These are phyloP conservation scores for Albula glossodonta DNA, from an alignment of 2,113 vertebrate genomes.

Conservation along the genomic window DNA sequence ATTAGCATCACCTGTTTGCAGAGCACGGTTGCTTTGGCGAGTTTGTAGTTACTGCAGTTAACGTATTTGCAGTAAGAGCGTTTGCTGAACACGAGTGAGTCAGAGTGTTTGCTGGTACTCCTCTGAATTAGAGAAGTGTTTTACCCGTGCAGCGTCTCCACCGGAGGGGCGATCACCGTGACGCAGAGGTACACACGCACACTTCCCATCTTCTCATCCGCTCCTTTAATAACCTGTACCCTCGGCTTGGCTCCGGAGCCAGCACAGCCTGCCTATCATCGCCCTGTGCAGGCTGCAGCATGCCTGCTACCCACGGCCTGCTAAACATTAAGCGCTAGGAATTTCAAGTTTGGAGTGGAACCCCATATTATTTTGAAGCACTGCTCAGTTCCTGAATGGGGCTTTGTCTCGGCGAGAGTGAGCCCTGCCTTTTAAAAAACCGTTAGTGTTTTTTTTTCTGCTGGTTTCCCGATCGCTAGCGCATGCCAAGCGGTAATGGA, in stretches of 20 bases:
- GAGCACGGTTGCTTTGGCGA: too few relatives aligned
- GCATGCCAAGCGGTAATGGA: slow-evolving; percentile 17
- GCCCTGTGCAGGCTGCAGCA: slow-evolving; percentile 23
- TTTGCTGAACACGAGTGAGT: too few relatives aligned
- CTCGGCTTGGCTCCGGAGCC: slow-evolving; percentile 23
- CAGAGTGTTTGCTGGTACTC: neutral
- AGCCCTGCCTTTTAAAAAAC: slow-evolving; percentile 18
- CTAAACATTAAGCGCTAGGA: slow-evolving; percentile 4
- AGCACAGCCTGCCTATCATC: slow-evolving; percentile 22
- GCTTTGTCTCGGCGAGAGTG: slow-evolving; percentile 27
- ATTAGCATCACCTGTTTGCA: too few relatives aligned
- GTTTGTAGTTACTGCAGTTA: too few relatives aligned
- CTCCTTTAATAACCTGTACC: slow-evolving; percentile 38
- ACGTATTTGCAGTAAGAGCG: too few relatives aligned
- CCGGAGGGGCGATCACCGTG: neutral
- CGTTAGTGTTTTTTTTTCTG: neutral
- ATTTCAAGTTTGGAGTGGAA: slow-evolving; percentile 19
- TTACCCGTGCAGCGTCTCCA: neutral
- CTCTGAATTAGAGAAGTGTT: neutral
- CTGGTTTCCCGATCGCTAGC: neutral
- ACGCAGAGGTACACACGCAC: slow-evolving; percentile 26
- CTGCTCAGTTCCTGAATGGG: slow-evolving; percentile 22
- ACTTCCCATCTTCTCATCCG: slow-evolving; percentile 35
- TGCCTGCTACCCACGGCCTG: slow-evolving; percentile 12
- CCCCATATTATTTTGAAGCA: slow-evolving; percentile 25